Evolutionary conservation across 1,140 invertebrate genomes (phyloP).

Genomic region (Orchestia grillus): DNA sequence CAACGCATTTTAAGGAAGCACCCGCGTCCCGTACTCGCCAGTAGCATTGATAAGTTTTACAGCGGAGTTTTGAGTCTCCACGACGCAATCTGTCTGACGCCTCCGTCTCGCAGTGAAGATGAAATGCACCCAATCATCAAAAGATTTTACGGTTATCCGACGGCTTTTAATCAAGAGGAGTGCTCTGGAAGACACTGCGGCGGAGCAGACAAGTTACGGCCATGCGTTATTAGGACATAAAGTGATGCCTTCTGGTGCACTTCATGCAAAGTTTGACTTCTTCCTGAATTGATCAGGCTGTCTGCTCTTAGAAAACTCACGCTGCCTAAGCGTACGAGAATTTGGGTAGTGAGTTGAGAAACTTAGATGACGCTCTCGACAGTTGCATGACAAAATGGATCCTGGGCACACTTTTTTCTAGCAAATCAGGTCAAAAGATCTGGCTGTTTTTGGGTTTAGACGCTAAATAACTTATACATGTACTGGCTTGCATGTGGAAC

Average conservation of each 20-base stretch:
- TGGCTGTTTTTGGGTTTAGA: neutral
- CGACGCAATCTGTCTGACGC: neutral
- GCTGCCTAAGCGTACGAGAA: no score
- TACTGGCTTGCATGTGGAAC: neutral
- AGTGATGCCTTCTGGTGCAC: neutral
- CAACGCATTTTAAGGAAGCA: no score
- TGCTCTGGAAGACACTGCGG: neutral
- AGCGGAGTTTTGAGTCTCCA: neutral
- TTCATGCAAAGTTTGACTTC: neutral
- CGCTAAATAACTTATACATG: neutral
- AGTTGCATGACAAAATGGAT: no score
- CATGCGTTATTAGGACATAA: neutral
- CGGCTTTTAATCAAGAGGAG: neutral
- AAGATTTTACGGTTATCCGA: slow-evolving; percentile 1
- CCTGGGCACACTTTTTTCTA: no score
- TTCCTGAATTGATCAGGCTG: neutral
- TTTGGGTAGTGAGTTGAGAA: no score
- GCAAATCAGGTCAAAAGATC: neutral
- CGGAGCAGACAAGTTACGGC: neutral
- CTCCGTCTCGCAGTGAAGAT: neutral
- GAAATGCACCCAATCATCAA: neutral
- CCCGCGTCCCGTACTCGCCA: no score
- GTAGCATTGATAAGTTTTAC: neutral
- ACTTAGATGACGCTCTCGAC: no score
- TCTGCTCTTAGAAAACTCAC: no score